phyloP scores from a whole-genome alignment of 2,797 vertebrate species.

The Sebastes baramenuke region DNA sequence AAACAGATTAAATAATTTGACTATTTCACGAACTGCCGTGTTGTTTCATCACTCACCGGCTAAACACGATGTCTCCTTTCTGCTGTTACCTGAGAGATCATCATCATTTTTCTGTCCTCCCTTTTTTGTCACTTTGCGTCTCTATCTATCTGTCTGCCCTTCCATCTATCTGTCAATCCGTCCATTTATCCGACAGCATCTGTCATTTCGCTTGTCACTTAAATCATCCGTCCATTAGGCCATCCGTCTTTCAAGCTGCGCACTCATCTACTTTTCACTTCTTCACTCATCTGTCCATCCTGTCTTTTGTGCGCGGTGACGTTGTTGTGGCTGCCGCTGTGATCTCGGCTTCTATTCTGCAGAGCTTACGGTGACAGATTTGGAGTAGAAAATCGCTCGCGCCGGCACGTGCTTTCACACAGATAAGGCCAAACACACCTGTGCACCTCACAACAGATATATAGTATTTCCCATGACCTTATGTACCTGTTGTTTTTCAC shows the following conservation, averaged over 20 bases:
- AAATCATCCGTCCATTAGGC: slow-evolving; percentile 69
- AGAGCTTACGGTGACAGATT: slow-evolving; percentile 61
- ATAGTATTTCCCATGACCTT: slow-evolving; percentile 51
- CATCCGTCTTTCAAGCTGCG: slow-evolving; percentile 69
- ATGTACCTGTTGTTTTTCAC: slow-evolving; percentile 40
- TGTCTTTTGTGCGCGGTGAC: slow-evolving; percentile 50
- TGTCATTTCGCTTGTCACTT: slow-evolving; percentile 74
- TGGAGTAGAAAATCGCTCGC: slow-evolving; percentile 26
- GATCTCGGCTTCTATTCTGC: slow-evolving; percentile 40
- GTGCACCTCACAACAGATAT: slow-evolving; percentile 14
- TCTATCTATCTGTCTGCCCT: slow-evolving; percentile 54
- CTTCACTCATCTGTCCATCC: slow-evolving; percentile 59
- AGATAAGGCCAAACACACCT: slow-evolving; percentile 55
- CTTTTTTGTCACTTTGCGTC: slow-evolving; percentile 40
- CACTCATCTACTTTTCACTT: slow-evolving; percentile 39
- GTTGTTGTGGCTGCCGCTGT: slow-evolving; percentile 39
- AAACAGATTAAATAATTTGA: too few species aligned
- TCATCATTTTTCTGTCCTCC: slow-evolving; percentile 26
- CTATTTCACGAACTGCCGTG: too few species aligned
- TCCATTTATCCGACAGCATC: slow-evolving; percentile 66
- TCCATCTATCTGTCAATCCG: slow-evolving; percentile 71
- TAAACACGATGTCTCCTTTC: slow-evolving; percentile 37
- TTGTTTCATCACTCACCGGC: slow-evolving; percentile 19
- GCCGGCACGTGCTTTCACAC: slow-evolving; percentile 25
- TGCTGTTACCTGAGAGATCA: slow-evolving; percentile 17